Evolutionary conservation across 2,888 invertebrate genomes (phyloP).

Genomic region (Brachyopa scutellaris): DNA sequence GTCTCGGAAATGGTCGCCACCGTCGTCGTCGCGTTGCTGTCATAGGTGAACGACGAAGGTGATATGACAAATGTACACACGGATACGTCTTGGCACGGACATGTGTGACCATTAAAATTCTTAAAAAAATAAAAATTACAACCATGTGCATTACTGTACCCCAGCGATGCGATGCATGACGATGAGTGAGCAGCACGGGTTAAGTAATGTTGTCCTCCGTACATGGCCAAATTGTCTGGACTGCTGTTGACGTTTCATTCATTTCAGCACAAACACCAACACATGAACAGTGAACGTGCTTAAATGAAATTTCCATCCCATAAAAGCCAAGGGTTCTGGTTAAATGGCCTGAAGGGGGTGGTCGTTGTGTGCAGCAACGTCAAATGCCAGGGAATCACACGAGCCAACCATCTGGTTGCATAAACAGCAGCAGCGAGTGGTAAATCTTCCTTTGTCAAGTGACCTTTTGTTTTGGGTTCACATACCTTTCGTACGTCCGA

Average conservation of each 20-base stretch:
- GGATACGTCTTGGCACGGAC: not conserved
- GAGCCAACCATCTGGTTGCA: not conserved
- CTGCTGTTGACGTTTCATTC: slow-evolving; percentile 51
- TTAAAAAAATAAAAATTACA: not conserved
- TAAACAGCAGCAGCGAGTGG: slow-evolving; percentile 4
- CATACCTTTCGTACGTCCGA: slow-evolving; percentile 41
- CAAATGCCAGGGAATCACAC: slow-evolving; percentile 29
- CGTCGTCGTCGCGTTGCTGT: slow-evolving; percentile 1
- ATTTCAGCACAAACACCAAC: slow-evolving; percentile 9
- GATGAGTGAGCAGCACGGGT: slow-evolving; percentile 43
- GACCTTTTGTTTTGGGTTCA: slow-evolving; percentile 40
- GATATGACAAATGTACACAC: slow-evolving; percentile 48
- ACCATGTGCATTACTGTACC: slow-evolving; percentile 38
- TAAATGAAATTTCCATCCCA: slow-evolving; percentile 26
- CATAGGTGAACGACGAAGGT: slow-evolving; percentile 31
- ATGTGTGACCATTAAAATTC: slow-evolving; percentile 50
- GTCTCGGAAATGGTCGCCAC: slow-evolving; percentile 32
- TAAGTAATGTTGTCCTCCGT: slow-evolving; percentile 40
- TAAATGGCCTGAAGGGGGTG: slow-evolving; percentile 16
- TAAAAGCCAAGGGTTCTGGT: not conserved
- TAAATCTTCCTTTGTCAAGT: slow-evolving; percentile 32
- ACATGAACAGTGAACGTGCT: not conserved
- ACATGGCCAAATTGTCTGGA: slow-evolving; percentile 47
- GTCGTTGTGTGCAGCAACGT: too few relatives aligned
- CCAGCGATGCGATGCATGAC: slow-evolving; percentile 50